Percentiles rank a stretch among this genome's conserved stretches.
phyloP scores from a whole-genome alignment of 2,797 vertebrate species.

The Pyrocephalus nanus region DNA sequence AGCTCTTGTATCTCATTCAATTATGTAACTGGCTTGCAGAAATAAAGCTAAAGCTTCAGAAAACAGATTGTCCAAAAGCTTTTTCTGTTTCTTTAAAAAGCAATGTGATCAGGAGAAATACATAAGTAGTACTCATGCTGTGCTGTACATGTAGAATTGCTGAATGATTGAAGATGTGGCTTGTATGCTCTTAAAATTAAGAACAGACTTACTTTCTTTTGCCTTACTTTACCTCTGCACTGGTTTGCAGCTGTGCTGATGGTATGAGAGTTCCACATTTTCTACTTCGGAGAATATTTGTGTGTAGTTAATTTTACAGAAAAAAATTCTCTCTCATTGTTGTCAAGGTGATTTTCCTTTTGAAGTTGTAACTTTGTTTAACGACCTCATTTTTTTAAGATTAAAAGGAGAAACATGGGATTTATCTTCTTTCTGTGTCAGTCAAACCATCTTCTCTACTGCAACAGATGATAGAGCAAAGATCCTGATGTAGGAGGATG shows the following conservation, averaged over 20 bases:
- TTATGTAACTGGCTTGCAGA: not conserved
- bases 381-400: slow-evolving; percentile 24
- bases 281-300: not conserved
- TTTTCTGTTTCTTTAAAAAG: not conserved
- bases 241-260: not conserved
- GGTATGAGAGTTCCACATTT: not conserved
- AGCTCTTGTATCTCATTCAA: not conserved
- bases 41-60: not conserved
- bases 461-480: not conserved
- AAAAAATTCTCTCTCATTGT: not conserved
- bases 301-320: slow-evolving; percentile 38
- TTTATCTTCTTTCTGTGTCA: not conserved
- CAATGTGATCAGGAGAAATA: not conserved
- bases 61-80: not conserved
- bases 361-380: slow-evolving; percentile 7
- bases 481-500: not conserved
- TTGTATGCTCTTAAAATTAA: not conserved
- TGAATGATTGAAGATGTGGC: not conserved
- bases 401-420: not conserved
- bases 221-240: not conserved
- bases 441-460: not conserved
- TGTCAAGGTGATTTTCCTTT: slow-evolving; percentile 49
- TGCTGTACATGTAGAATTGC: not conserved
- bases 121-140: not conserved
- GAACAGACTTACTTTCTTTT: not conserved